Evolutionary conservation across 1,140 invertebrate genomes (phyloP).

Genomic region (Drosophila repleta): DNA sequence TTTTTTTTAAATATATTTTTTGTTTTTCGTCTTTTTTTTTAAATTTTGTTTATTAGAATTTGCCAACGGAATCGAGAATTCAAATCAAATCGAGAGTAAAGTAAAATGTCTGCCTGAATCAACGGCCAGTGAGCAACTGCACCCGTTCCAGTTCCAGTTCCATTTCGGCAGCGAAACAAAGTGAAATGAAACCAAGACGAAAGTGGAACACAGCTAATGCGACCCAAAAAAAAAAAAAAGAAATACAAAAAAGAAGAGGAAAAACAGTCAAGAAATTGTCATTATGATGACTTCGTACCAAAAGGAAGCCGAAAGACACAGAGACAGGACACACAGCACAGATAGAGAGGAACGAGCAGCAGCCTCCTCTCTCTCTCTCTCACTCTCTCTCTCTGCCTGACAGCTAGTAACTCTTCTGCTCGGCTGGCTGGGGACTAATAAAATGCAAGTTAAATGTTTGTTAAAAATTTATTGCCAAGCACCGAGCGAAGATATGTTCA

Average conservation of each 20-base stretch:
- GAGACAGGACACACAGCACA: slow-evolving; percentile 19
- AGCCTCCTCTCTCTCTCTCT: slow-evolving; percentile 7
- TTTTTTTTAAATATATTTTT: neutral
- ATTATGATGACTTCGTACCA: slow-evolving; percentile 61
- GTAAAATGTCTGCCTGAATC: slow-evolving; percentile 13
- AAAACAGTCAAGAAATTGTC: slow-evolving; percentile 54
- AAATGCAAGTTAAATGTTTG: slow-evolving; percentile 83
- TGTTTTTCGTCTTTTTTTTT: neutral
- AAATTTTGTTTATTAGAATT: slow-evolving; percentile 32
- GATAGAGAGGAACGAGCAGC: slow-evolving; percentile 13
- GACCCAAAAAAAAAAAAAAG: slow-evolving; percentile 1
- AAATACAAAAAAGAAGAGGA: neutral
- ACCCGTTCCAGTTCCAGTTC: slow-evolving; percentile 33
- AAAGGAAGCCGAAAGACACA: neutral
- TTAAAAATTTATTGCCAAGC: slow-evolving; percentile 76
- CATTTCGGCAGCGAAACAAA: slow-evolving; percentile 1
- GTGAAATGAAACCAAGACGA: slow-evolving; percentile 25
- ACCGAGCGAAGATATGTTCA: neutral
- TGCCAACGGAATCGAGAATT: slow-evolving; percentile 44
- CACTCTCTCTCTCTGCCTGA: neutral
- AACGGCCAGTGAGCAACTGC: slow-evolving; percentile 16
- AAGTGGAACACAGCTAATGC: slow-evolving; percentile 35
- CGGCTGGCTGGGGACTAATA: slow-evolving; percentile 71
- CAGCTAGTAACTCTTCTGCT: slow-evolving; percentile 30
- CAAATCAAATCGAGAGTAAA: slow-evolving; percentile 6